These are phyloP conservation scores for Brenthis daphne DNA, from an alignment of 2,888 invertebrate species.

Conservation along the genomic window DNA sequence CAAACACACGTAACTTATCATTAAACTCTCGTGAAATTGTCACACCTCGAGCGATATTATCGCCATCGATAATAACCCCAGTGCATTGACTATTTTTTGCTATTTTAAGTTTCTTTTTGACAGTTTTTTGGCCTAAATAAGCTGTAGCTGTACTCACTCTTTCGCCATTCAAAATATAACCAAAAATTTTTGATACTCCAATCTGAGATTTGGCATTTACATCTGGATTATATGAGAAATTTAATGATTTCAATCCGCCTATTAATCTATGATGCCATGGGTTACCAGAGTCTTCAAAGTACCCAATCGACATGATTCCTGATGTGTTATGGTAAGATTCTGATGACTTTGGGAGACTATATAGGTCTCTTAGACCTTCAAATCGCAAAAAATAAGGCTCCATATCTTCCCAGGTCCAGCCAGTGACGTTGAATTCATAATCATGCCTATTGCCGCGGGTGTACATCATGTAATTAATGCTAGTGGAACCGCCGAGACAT, in stretches of 20 bases:
- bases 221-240: constrained; percentile 56
- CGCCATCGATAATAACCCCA: constrained; percentile 52
- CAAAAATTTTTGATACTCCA: constrained; percentile 54
- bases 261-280: constrained; percentile 56
- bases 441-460: constrained; percentile 58
- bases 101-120: constrained; percentile 49
- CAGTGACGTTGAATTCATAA: constrained; percentile 52
- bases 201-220: constrained; percentile 59
- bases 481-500: constrained; percentile 53
- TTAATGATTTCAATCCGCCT: constrained; percentile 47
- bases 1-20: constrained; percentile 46
- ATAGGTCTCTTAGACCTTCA: constrained; percentile 54
- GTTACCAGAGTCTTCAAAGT: constrained; percentile 52
- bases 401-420: constrained; percentile 61
- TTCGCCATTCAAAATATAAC: constrained; percentile 54
- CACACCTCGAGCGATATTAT: constrained; percentile 53
- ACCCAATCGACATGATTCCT: constrained; percentile 53
- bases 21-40: constrained; percentile 41
- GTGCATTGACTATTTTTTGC: constrained; percentile 55
- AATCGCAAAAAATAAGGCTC: constrained; percentile 60
- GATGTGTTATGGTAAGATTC: constrained; percentile 57
- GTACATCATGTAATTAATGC: constrained; percentile 60
- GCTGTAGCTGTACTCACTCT: constrained; percentile 61
- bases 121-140: constrained; percentile 50
- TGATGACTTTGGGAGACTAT: constrained; percentile 53